A percentile compares a stretch with the other conserved stretches of the same genome.
Evolutionary conservation across 2,888 invertebrate species (phyloP).

Genomic region (Cataglyphis cursor): DNA sequence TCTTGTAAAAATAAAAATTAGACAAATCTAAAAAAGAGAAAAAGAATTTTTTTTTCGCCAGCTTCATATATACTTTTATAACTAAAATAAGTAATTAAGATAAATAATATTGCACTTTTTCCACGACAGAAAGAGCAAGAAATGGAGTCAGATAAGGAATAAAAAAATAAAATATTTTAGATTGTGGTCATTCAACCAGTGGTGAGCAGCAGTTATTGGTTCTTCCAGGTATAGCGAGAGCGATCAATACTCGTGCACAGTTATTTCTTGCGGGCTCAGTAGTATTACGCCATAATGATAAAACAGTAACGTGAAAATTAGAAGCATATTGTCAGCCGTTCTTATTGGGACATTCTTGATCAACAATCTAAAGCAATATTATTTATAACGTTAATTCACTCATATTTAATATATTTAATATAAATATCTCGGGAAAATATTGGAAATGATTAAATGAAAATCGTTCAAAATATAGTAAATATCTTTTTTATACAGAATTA

Average conservation of each 20-base stretch:
- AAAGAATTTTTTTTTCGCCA: background rate
- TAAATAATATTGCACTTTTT: constrained; percentile 30
- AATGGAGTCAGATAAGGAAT: background rate
- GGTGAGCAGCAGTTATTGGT: constrained; percentile 43
- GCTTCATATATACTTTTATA: background rate
- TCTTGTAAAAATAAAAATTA: background rate
- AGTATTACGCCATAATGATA: constrained; percentile 3
- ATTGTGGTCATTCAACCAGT: constrained; percentile 19
- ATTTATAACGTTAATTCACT: background rate
- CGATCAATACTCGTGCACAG: constrained; percentile 44
- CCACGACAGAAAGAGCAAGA: background rate
- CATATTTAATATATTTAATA: background rate
- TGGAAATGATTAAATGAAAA: background rate
- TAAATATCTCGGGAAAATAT: background rate
- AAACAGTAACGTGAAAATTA: constrained; percentile 11
- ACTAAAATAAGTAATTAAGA: constrained; percentile 33
- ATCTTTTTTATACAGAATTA: background rate
- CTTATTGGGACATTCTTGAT: background rate
- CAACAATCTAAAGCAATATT: background rate
- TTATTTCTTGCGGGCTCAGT: constrained; percentile 9
- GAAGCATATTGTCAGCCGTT: background rate
- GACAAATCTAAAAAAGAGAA: constrained; percentile 1
- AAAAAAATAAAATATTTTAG: constrained; percentile 24
- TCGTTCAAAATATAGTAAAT: background rate
- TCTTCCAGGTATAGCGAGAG: constrained; percentile 12